These are phyloP conservation scores for Eupithecia subfuscata DNA, from an alignment of 2,888 invertebrate species.

Conservation along the genomic window DNA sequence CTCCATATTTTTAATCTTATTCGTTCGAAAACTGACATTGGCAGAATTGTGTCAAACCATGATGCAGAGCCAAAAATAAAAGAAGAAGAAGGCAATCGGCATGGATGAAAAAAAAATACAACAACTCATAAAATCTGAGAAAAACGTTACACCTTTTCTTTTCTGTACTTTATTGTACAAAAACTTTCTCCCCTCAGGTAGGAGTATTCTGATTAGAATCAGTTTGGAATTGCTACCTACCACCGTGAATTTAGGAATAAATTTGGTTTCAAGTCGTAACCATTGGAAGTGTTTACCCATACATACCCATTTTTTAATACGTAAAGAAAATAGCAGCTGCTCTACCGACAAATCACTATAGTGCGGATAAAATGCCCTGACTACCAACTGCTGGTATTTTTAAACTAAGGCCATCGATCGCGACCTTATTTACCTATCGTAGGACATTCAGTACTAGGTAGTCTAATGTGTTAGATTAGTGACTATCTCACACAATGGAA, in stretches of 20 bases:
- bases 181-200: background rate
- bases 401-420: conserved; percentile 8
- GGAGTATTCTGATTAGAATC: background rate
- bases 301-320: background rate
- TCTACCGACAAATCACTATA: background rate
- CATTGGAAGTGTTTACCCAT: background rate
- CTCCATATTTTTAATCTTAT: too few species aligned
- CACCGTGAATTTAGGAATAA: background rate
- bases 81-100: too few species aligned
- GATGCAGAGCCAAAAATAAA: too few species aligned
- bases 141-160: background rate
- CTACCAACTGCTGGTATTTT: conserved; percentile 1
- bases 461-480: background rate
- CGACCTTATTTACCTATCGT: conserved; percentile 4
- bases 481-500: conserved; percentile 56
- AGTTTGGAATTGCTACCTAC: background rate
- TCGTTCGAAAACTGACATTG: too few species aligned
- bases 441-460: background rate
- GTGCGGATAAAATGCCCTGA: background rate
- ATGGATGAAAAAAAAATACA: too few species aligned
- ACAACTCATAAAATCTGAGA: too few species aligned
- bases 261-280: background rate
- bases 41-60: too few species aligned
- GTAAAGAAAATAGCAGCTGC: background rate
- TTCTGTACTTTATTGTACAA: background rate